Base-by-base conservation (phyloP, 2,888 invertebrate genomes). In the Stenotaenia linearis region DNA sequence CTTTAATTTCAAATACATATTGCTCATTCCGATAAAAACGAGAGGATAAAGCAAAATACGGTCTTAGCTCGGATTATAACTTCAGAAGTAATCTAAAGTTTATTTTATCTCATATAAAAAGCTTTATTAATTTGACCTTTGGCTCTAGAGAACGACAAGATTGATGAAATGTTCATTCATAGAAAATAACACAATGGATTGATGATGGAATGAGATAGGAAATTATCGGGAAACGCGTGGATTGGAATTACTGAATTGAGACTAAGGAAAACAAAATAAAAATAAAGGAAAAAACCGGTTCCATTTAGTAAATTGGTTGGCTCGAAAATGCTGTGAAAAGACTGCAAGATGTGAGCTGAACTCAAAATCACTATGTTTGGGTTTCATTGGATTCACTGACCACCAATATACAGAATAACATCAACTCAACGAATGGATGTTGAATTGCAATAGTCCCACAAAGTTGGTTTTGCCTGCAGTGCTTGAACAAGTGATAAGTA, bases 311-410 rank as follows among this genome's bases (percentile, higher is more conserved):
- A 69, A 69, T 69, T 69, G 69, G 25, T 69, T 69, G 23, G 69
- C 25, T 69, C 12, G 45, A 69, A 69, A 69, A 69, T 69, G 69
- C n/a, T 69, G 69, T 69, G 69, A 69, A 69, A 69, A 69, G 69
- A 45, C 7, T 45, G 45, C 18, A 45, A 18, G 45, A 45, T 45
- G 45, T 45, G 45, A 69, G 69, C 69, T 28, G 69, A 69, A 69
- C 69, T 23, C 23, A 69, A 69, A 69, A 25, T 28, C 69, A 69
- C 69, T 69, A 69, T 69, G 69, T 69, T 69, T 25, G 28, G 69
- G 25, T 28, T 69, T 69, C 69, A 69, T 69, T 69, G 69, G 69
- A 69, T 69, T 69, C 69, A 69, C 69, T 69, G 69, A 69, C 69
- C 69, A 69, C 69, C 69, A 69, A 69, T 69, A 23, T 69, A 69